These are phyloP conservation scores for Amiota minor DNA, from an alignment of 2,888 invertebrate species.

Conservation along the genomic window DNA sequence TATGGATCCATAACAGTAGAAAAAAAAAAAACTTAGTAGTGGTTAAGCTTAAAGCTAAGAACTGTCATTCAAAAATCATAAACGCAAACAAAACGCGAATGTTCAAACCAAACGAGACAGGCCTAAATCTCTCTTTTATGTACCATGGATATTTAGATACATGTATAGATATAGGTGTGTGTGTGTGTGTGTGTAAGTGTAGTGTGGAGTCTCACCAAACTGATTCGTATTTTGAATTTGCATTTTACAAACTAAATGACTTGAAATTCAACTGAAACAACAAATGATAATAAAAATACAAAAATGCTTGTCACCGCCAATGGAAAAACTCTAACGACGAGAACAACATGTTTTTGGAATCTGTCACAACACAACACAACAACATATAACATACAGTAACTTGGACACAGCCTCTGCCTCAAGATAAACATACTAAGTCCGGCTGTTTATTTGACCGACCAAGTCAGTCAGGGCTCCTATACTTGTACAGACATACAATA, in stretches of 20 bases:
- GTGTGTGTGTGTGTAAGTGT: too few relatives aligned
- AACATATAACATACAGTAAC: neutral
- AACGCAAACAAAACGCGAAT: constrained; percentile 14
- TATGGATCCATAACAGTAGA: too few relatives aligned
- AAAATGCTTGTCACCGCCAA: constrained; percentile 27
- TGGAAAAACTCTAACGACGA: constrained; percentile 18
- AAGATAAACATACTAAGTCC: constrained; percentile 8
- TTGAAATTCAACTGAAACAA: constrained; percentile 27
- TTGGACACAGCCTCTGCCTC: neutral
- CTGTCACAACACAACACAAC: constrained; percentile 22
- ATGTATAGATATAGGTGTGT: too few relatives aligned
- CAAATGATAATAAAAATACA: constrained; percentile 21
- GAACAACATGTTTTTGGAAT: constrained; percentile 20
- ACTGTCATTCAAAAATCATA: constrained; percentile 37
- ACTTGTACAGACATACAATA: too few relatives aligned
- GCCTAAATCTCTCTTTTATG: neutral
- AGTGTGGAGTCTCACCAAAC: neutral
- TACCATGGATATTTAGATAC: too few relatives aligned
- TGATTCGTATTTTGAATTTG: constrained; percentile 37
- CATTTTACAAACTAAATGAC: constrained; percentile 42
- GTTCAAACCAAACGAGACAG: constrained; percentile 11
- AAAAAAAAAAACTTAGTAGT: neutral
- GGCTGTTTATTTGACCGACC: neutral
- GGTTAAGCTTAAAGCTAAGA: constrained; percentile 23
- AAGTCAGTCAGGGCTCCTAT: neutral